Conservation (phyloP, 2,888 invertebrate species). For the Griposia aprilina region DNA sequence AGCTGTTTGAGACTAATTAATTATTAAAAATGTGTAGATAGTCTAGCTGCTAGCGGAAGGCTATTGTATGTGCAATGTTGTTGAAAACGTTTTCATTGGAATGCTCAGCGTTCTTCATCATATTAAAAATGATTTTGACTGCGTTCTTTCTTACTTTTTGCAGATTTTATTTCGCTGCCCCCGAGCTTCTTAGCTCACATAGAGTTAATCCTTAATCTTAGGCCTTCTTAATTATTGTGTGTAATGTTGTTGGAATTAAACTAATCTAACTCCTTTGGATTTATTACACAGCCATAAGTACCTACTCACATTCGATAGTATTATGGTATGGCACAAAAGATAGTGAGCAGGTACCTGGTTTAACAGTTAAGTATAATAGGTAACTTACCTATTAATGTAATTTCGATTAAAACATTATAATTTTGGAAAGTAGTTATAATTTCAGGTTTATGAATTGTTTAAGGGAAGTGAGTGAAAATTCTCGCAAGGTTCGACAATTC, state of each 20-base stretch:
- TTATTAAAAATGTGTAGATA: slow-evolving; percentile 52
- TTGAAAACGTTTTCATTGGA: slow-evolving; percentile 62
- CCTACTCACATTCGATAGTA: neutral
- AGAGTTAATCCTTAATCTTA: neutral
- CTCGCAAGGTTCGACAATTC: neutral
- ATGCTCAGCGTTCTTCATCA: slow-evolving; percentile 64
- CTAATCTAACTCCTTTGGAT: neutral
- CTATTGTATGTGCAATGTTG: slow-evolving; percentile 44
- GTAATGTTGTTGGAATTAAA: slow-evolving; percentile 1
- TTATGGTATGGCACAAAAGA: neutral
- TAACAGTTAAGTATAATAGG: neutral
- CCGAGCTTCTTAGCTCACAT: neutral
- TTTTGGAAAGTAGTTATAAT: neutral
- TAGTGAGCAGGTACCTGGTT: neutral
- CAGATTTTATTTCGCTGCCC: slow-evolving; percentile 15
- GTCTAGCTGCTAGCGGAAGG: slow-evolving; percentile 49
- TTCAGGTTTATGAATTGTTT: neutral
- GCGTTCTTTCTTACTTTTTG: slow-evolving; percentile 19
- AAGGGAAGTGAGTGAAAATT: neutral
- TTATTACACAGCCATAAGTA: neutral
- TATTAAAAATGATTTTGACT: slow-evolving; percentile 66
- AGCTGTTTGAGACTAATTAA: slow-evolving; percentile 60
- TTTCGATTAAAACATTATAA: neutral
- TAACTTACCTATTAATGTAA: neutral
- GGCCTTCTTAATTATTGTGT: neutral